These are phyloP conservation scores for Eilema depressum DNA, from an alignment of 2,888 invertebrate species.

Conservation along the genomic window DNA sequence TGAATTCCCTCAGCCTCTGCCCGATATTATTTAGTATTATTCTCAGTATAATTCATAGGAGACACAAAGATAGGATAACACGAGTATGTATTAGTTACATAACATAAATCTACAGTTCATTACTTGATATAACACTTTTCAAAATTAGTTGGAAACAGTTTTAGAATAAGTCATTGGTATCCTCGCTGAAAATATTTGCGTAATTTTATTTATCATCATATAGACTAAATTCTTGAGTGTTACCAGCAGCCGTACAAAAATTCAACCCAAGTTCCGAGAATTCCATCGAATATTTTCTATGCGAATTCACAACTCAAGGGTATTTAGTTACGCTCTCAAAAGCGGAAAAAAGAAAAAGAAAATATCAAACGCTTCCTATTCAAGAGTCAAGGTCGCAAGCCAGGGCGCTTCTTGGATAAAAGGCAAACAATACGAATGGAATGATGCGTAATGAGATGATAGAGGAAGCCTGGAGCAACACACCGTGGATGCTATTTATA, in stretches of 20 bases:
- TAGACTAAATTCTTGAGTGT: background rate
- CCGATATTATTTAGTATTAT: too few species aligned
- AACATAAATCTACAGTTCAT: too few species aligned
- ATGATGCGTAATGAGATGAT: background rate
- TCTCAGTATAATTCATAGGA: too few species aligned
- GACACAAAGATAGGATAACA: too few species aligned
- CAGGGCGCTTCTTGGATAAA: background rate
- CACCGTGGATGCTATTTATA: background rate
- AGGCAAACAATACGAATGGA: background rate
- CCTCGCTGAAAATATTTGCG: background rate
- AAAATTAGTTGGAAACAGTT: too few species aligned
- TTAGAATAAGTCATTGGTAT: too few species aligned
- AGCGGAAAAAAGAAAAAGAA: background rate
- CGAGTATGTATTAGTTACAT: too few species aligned
- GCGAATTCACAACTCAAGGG: background rate
- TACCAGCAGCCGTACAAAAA: background rate
- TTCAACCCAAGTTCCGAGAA: background rate
- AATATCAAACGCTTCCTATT: background rate
- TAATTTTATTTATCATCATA: background rate
- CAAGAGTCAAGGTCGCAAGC: background rate
- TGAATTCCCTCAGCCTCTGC: too few species aligned
- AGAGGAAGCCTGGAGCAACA: background rate
- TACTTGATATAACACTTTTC: too few species aligned
- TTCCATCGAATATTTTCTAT: conserved; percentile 1
- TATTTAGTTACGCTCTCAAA: conserved; percentile 2